Base-by-base conservation (phyloP, 2,797 vertebrate species). In the Chiloscyllium punctatum region DNA sequence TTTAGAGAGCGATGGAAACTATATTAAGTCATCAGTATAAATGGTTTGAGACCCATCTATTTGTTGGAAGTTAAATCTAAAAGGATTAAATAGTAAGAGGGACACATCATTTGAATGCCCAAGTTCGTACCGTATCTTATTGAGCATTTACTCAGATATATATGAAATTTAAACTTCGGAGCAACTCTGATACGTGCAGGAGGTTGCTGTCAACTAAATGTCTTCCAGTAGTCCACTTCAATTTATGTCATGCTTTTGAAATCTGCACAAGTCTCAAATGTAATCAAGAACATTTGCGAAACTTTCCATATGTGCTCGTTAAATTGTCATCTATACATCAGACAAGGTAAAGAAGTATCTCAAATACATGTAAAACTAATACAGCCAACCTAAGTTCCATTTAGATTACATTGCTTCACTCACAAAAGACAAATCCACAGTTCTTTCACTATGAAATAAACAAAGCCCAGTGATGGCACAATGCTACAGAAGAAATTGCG, bases 161-260 rank as follows among this genome's bases (percentile, higher is more conserved):
- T 92, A 42, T 42, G 21, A 92, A 92, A 92, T 69, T 8, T 69
- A 69, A 69, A 92, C 69, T 92, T 92, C 18, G 5, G n/a, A 11
- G 21, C 37, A 16, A 37, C 8, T 2, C 90, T n/a, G 33, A 69
- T 68, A 42, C 23, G 42, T 92, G 23, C 90, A 42, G 90, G 11
- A 92, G 37, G 62, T 42, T 42, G 6, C 21, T 92, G n/a, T 92
- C 90, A 92, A 69, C n/a, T 92, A 27, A 68, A 42, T 42, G 37
- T 92, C 90, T 69, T n/a, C 90, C 7, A 69, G 42, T 2, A 25
- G 66, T 42, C 62, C 68, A n/a, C n/a, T 68, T 92, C 90, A 68
- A 92, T 42, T 92, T 92, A 92, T 92, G 23, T n/a, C 11, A 92
- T 69, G 66, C 3, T 69, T 69, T 69, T 69, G n/a, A 92, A 92